Evolutionary conservation across 2,888 invertebrate genomes (phyloP).

Genomic region (Ectropis crepuscularia): DNA sequence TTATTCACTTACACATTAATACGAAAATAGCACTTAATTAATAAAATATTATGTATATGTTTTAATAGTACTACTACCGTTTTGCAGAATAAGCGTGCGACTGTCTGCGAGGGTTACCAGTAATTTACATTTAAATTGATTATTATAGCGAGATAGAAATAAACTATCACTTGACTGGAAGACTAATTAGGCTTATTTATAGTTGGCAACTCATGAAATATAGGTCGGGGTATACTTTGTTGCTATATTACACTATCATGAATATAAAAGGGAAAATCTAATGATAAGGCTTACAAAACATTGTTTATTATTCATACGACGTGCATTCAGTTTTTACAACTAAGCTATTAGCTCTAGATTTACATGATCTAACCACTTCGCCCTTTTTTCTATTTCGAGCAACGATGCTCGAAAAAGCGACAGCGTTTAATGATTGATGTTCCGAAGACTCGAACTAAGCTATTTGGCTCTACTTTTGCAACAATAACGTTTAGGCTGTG

Average conservation of each 20-base stretch:
- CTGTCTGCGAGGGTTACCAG: constrained; percentile 48
- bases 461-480: too few relatives aligned
- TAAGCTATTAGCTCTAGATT: too few relatives aligned
- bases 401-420: too few relatives aligned
- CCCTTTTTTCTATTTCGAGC: too few relatives aligned
- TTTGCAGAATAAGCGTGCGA: constrained; percentile 58
- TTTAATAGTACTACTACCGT: constrained; percentile 38
- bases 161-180: constrained; percentile 48
- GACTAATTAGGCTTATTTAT: constrained; percentile 46
- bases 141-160: constrained; percentile 48
- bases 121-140: constrained; percentile 67
- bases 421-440: too few relatives aligned
- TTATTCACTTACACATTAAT: background rate
- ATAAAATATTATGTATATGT: constrained; percentile 4
- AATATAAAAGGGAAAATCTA: constrained; percentile 24
- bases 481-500: too few relatives aligned
- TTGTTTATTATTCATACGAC: background rate
- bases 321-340: too few relatives aligned
- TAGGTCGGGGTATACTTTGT: constrained; percentile 26
- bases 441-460: too few relatives aligned
- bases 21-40: too few relatives aligned
- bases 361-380: too few relatives aligned
- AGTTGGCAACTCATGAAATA: constrained; percentile 41
- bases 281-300: background rate
- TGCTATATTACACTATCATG: constrained; percentile 25